Percentiles rank a stretch among this genome's conserved stretches.
phyloP scores from a whole-genome alignment of 2,113 vertebrate species.

The Aspiorhynchus laticeps region DNA sequence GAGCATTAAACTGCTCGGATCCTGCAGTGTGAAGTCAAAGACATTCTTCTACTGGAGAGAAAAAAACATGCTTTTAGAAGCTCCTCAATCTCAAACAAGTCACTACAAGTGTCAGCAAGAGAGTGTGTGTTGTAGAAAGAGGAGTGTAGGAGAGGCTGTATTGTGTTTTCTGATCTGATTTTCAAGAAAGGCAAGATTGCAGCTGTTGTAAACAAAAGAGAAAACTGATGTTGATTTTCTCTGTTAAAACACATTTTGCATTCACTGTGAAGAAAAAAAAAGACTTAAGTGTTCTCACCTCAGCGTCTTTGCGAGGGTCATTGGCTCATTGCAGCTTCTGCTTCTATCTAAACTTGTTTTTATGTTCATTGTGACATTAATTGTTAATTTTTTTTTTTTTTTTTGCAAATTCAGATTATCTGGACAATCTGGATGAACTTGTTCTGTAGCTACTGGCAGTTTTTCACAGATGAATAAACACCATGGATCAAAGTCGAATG shows the following conservation, averaged over 20 bases:
- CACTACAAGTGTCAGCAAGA: slow-evolving; percentile 16
- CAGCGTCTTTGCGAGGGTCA: not conserved
- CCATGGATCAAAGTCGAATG: not conserved
- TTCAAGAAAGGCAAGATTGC: not conserved
- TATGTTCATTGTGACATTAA: not conserved
- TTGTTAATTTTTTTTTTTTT: not conserved
- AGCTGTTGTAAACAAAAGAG: not conserved
- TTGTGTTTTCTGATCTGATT: not conserved
- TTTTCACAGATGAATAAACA: not conserved
- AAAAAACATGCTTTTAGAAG: slow-evolving; percentile 36
- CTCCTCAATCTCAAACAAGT: slow-evolving; percentile 17
- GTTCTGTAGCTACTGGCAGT: not conserved
- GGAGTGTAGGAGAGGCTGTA: not conserved
- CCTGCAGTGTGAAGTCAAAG: slow-evolving; percentile 45
- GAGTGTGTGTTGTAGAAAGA: not conserved
- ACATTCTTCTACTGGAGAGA: slow-evolving; percentile 31
- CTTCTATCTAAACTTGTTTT: not conserved
- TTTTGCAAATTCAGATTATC: not conserved
- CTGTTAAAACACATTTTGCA: not conserved
- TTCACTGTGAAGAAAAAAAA: not conserved
- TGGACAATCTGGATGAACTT: slow-evolving; percentile 1
- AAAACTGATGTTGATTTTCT: not conserved
- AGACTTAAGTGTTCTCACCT: not conserved
- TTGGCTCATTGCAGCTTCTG: not conserved
- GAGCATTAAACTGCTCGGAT: slow-evolving; percentile 22